Conservation (phyloP, 1,140 invertebrate species). For the Hesperophylax magnus region DNA sequence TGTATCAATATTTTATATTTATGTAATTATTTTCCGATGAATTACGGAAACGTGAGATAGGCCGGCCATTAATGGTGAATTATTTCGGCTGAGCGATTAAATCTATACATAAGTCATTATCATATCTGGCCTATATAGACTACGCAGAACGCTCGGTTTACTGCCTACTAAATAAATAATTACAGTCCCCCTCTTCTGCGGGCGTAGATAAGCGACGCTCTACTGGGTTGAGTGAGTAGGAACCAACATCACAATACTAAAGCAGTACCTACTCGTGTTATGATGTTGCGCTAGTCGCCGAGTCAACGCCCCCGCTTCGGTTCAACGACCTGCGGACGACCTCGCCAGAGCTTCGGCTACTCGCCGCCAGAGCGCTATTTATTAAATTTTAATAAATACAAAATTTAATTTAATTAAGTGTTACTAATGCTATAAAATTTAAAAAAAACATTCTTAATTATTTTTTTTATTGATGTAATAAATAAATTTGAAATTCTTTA, state of each 20-base stretch:
- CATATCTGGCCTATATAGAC: constrained; percentile 2
- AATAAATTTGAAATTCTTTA: too few relatives aligned
- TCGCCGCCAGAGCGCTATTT: constrained; percentile 36
- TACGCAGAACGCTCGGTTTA: background rate
- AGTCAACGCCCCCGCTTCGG: constrained; percentile 50
- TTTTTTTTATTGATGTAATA: too few relatives aligned
- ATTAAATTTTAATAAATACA: background rate
- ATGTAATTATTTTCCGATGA: background rate
- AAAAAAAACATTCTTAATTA: too few relatives aligned
- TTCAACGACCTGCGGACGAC: constrained; percentile 49
- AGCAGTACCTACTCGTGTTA: background rate
- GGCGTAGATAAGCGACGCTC: background rate
- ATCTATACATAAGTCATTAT: background rate
- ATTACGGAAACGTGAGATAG: background rate
- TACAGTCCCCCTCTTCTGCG: too few relatives aligned
- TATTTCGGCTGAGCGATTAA: background rate
- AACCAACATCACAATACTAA: background rate
- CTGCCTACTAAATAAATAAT: background rate
- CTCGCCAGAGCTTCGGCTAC: constrained; percentile 49
- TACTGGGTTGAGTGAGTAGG: background rate
- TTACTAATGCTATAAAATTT: too few relatives aligned
- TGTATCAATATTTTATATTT: too few relatives aligned
- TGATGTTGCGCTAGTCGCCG: constrained; percentile 13
- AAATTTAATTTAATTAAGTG: background rate
- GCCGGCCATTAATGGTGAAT: background rate